Evolutionary conservation across 2,113 vertebrate species (phyloP).

Genomic region (Enhydra lutris): DNA sequence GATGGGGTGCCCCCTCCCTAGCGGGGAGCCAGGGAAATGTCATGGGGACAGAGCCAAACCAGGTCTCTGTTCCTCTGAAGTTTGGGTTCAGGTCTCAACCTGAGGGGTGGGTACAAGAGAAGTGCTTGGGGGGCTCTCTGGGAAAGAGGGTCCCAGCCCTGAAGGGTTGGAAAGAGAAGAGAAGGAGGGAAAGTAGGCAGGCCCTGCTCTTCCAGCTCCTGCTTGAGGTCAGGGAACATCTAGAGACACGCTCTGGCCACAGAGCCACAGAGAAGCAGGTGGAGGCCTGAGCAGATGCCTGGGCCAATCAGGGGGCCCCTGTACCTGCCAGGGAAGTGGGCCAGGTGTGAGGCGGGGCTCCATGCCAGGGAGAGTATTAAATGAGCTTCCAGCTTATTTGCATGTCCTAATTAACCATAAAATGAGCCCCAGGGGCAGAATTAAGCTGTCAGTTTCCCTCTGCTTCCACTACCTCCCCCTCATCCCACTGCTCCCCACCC

Average conservation of each 20-base stretch:
- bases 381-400: constrained; percentile 47
- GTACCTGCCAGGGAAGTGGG: constrained; percentile 45
- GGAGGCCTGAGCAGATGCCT: neutral
- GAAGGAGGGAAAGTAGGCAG: neutral
- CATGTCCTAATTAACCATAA: constrained; percentile 59
- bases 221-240: neutral
- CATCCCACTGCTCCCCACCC: neutral
- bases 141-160: neutral
- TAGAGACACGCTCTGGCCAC: neutral
- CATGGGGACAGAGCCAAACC: neutral
- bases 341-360: neutral
- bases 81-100: neutral
- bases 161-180: neutral
- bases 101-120: neutral
- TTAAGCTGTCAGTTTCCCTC: constrained; percentile 40
- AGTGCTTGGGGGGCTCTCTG: neutral
- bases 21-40: neutral
- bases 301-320: neutral
- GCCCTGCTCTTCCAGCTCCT: neutral
- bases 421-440: constrained; percentile 38
- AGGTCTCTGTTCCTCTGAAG: neutral
- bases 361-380: neutral
- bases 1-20: neutral
- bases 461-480: neutral
- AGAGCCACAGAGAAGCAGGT: neutral